These are phyloP conservation scores for Phyllotis vaccarum DNA, from an alignment of 2,797 vertebrate species.

Conservation along the genomic window DNA sequence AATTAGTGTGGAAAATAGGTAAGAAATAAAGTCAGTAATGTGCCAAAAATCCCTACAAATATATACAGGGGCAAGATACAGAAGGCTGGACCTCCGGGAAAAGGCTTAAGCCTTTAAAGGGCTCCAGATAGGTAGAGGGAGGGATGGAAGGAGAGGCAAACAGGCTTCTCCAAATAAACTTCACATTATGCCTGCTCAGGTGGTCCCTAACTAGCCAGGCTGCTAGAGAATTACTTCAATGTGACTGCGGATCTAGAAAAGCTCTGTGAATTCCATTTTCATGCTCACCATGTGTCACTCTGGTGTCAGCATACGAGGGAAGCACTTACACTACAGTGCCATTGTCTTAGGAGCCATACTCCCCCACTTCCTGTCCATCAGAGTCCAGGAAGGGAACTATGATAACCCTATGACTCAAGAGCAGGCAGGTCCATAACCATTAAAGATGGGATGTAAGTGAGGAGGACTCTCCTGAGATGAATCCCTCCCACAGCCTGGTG, in stretches of 20 bases:
- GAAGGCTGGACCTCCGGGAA: no score
- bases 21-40: neutral
- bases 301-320: neutral
- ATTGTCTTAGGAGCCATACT: neutral
- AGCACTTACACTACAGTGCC: neutral
- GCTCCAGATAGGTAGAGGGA: neutral
- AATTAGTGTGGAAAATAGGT: neutral
- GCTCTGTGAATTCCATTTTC: neutral
- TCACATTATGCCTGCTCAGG: neutral
- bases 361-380: neutral
- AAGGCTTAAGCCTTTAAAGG: neutral
- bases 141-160: neutral
- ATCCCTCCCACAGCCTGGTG: slow-evolving; percentile 64
- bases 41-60: neutral
- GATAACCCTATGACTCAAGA: slow-evolving; percentile 92
- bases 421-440: slow-evolving; percentile 95
- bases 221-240: neutral
- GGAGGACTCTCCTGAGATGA: slow-evolving; percentile 91
- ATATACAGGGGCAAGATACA: neutral
- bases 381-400: slow-evolving; percentile 86
- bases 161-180: neutral
- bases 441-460: slow-evolving; percentile 98
- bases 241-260: neutral
- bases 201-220: neutral
- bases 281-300: neutral